Evolutionary conservation across 2,113 vertebrate species (phyloP), one percentile per base, ranked within the genome.

Genomic region (Forbesichthys papilliferus): DNA sequence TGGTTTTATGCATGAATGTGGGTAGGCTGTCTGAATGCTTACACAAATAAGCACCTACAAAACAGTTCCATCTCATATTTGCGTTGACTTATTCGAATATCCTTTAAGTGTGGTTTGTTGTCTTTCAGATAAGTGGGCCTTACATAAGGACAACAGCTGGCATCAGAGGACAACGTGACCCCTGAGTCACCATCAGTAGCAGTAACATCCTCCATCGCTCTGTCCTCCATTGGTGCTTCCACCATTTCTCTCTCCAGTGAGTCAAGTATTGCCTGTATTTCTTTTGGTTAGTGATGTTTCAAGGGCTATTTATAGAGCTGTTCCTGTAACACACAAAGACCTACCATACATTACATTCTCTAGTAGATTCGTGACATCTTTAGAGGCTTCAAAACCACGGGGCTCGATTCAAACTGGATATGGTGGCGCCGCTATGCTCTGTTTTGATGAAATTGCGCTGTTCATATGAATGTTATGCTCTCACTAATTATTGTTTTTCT

Each of bases 251-350:
- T 81, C 82, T 83, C 65, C 68, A 69, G 67, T 68, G 66, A 71
- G 69, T 69, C 59, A 55, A 53, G 68, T n/a, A n/a, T n/a, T n/a
- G 67, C n/a, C 71, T 53, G 68, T 71, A 61, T 84, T 88, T 86
- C 77, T 87, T 82, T 75, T 74, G 77, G 59, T 74, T 33, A 0
- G 64, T 81, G 83, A 87, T 66, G 69, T 84, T 56, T 36, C 16
- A n/a, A 47, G 20, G 72, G 80, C 79, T 91, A 89, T 91, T 90
- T 89, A 84, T 89, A 88, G 84, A 14, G 57, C 53, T 48, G 47
- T 51, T 34, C 52, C 54, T 82, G 84, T 76, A 84, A 83, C 33
- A 20, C 82, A 69, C 73, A 74, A 66, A 54, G 14, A 79, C 54
- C 71, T 46, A 11, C 71, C 48, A 48, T 62, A 51, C 67, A 69